Evolutionary conservation across 2,113 vertebrate species (phyloP).

Genomic region (Echinops telfairi): DNA sequence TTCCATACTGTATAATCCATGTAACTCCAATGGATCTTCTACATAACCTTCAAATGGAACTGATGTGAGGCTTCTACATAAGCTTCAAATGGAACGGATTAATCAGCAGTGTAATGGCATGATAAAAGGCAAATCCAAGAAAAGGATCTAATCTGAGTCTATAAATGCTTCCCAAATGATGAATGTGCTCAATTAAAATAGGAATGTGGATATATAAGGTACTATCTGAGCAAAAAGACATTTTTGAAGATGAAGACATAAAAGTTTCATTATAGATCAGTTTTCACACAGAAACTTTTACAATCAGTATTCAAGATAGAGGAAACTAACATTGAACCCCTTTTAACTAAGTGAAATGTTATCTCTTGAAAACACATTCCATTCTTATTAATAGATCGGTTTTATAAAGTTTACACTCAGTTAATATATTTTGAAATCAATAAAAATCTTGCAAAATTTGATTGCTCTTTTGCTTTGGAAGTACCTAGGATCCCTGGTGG

Average conservation of each 20-base stretch:
- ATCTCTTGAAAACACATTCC: not conserved
- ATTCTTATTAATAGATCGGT: constrained; percentile 16
- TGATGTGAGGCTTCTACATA: constrained; percentile 35
- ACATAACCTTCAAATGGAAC: not conserved
- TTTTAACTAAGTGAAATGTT: not conserved
- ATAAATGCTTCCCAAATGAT: not conserved
- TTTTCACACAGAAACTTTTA: not conserved
- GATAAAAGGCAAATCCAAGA: not conserved
- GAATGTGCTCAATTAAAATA: constrained; percentile 20
- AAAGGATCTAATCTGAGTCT: not conserved
- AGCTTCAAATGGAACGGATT: not conserved
- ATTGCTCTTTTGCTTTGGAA: not conserved
- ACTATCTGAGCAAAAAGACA: not conserved
- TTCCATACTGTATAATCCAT: constrained; percentile 17
- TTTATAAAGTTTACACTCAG: not conserved
- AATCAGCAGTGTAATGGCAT: not conserved
- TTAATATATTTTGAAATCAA: constrained; percentile 34
- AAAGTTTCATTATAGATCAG: constrained; percentile 41
- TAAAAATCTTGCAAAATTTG: constrained; percentile 41
- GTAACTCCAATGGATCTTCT: not conserved
- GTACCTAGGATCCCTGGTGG: too few relatives aligned
- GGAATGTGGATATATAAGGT: not conserved
- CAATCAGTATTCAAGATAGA: not conserved
- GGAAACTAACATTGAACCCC: constrained; percentile 8
- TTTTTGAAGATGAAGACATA: not conserved